Percentiles rank a stretch among this genome's conserved stretches.
These are phyloP conservation scores for Diploscapter pachys DNA, from an alignment of 1,140 invertebrate species.

Conservation along the genomic window DNA sequence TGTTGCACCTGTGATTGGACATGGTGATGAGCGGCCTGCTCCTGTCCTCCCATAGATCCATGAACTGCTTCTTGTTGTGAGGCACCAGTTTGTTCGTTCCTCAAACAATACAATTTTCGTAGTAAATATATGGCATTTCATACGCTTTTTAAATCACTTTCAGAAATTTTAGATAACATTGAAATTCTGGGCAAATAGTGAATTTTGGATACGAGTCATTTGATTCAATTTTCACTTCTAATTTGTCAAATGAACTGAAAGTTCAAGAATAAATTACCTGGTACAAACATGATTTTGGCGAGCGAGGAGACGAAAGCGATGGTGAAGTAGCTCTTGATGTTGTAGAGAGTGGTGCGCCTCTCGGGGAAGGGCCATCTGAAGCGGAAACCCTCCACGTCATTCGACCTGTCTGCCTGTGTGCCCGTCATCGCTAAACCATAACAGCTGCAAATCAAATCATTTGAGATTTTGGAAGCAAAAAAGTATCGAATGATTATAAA, in stretches of 20 bases:
- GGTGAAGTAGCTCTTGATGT: slow-evolving; percentile 41
- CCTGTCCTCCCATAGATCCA: slow-evolving; percentile 41
- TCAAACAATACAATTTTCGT: slow-evolving; percentile 24
- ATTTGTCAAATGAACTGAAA: not conserved
- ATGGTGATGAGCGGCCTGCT: slow-evolving; percentile 48
- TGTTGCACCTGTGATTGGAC: slow-evolving; percentile 51
- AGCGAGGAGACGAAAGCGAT: slow-evolving; percentile 43
- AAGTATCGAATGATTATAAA: too few species aligned
- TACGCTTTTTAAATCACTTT: too few species aligned
- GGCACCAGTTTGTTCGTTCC: slow-evolving; percentile 45
- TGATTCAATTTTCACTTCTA: not conserved
- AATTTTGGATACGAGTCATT: too few species aligned
- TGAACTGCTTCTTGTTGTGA: slow-evolving; percentile 43
- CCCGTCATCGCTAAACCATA: slow-evolving; percentile 16
- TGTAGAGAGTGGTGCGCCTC: slow-evolving; percentile 39
- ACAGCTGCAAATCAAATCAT: too few species aligned
- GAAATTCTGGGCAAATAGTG: too few species aligned
- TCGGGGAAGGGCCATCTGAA: slow-evolving; percentile 51
- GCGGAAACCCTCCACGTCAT: slow-evolving; percentile 29
- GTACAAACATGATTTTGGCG: slow-evolving; percentile 46
- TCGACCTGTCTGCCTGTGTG: slow-evolving; percentile 23
- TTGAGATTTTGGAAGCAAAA: too few species aligned
- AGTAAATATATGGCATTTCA: too few species aligned
- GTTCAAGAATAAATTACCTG: slow-evolving; percentile 29
- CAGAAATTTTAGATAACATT: too few species aligned